Evolutionary conservation across 2,888 invertebrate species (phyloP).

Genomic region (Creontiades dilutus): DNA sequence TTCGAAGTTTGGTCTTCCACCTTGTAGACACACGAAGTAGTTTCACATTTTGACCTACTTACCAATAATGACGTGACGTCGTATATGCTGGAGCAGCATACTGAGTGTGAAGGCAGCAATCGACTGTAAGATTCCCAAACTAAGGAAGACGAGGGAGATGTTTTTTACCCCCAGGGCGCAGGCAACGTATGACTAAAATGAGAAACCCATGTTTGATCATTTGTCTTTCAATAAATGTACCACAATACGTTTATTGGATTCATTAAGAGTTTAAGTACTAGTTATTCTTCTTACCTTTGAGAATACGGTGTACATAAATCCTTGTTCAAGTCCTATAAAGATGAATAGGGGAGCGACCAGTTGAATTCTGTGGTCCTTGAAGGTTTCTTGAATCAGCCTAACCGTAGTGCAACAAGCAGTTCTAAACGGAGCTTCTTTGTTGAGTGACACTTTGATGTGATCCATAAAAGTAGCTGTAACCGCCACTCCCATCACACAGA

Average conservation of each 20-base stretch:
- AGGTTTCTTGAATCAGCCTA: conserved; percentile 80
- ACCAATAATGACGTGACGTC: conserved; percentile 87
- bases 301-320: conserved; percentile 90
- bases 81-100: conserved; percentile 87
- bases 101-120: conserved; percentile 89
- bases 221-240: too few relatives aligned
- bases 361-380: conserved; percentile 83
- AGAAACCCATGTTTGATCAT: neutral
- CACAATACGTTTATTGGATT: too few relatives aligned
- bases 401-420: conserved; percentile 74
- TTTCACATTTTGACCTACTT: conserved; percentile 75
- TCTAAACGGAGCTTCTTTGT: conserved; percentile 79
- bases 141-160: conserved; percentile 86
- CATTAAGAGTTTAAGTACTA: too few relatives aligned
- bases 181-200: conserved; percentile 87
- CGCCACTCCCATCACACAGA: conserved; percentile 79
- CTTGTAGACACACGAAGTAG: too few relatives aligned
- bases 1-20: too few relatives aligned
- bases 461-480: conserved; percentile 80
- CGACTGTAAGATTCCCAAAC: conserved; percentile 87
- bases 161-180: conserved; percentile 88
- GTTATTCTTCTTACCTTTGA: conserved; percentile 82
- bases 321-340: conserved; percentile 91
- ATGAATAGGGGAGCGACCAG: conserved; percentile 88
- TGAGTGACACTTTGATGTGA: conserved; percentile 81